These are phyloP conservation scores for Lithophane ornitopus DNA, from an alignment of 2,888 invertebrate genomes.

Conservation along the genomic window DNA sequence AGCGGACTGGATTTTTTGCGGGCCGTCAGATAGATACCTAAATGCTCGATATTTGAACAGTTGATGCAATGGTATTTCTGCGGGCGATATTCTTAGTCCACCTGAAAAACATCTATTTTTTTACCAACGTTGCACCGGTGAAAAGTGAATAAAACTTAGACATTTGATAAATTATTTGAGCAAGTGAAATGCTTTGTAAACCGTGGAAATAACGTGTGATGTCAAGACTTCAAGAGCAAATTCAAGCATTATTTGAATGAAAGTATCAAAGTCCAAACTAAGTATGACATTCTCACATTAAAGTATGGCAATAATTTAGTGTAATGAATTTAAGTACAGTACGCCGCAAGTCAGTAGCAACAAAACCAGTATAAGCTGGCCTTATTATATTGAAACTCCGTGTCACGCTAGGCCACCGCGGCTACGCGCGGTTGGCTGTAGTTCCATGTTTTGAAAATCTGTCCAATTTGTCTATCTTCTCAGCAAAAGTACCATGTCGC, in stretches of 20 bases:
- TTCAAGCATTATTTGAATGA: neutral
- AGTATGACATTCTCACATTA: neutral
- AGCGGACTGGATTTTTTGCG: slow-evolving; percentile 39
- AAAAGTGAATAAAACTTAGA: neutral
- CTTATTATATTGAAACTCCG: too few species aligned
- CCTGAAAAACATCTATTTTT: neutral
- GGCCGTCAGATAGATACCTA: neutral
- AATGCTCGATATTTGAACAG: slow-evolving; percentile 1
- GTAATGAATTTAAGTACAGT: neutral
- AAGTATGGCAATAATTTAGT: neutral
- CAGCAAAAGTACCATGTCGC: neutral
- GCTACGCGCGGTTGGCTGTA: neutral
- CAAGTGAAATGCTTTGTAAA: too few species aligned
- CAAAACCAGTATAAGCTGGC: too few species aligned
- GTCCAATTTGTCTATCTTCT: neutral
- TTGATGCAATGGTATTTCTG: neutral
- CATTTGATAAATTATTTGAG: too few species aligned
- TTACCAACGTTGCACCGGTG: neutral
- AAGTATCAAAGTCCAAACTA: neutral
- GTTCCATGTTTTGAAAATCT: neutral
- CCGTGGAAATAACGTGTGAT: too few species aligned
- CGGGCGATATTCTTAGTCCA: neutral
- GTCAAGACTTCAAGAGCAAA: neutral
- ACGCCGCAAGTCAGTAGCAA: neutral
- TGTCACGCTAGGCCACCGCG: too few species aligned